A percentile compares a stretch with the other conserved stretches of the same genome.
Conservation (phyloP, 2,888 invertebrate species). For the Dastarcus helophoroides region DNA sequence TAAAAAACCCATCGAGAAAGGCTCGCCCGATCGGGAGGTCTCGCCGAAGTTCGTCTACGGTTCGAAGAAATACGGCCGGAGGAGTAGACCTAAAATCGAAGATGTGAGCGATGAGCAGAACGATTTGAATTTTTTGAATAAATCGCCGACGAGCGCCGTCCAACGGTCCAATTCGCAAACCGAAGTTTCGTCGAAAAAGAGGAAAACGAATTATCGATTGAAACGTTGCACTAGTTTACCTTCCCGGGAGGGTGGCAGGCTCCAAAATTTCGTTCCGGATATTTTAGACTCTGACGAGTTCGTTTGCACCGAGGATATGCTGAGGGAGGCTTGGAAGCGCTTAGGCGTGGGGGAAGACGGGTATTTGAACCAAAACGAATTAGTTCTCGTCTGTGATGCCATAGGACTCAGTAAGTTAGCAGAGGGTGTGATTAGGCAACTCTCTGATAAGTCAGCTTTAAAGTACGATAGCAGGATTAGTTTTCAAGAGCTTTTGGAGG, state of each 20-base stretch:
- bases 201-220: constrained; percentile 39
- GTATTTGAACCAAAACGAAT: constrained; percentile 49
- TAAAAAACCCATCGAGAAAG: constrained; percentile 27
- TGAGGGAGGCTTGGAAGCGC: constrained; percentile 51
- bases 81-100: constrained; percentile 50
- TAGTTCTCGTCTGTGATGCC: constrained; percentile 52
- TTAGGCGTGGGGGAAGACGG: constrained; percentile 50
- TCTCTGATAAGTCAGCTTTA: constrained; percentile 53
- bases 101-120: constrained; percentile 32
- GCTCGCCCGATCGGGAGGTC: constrained; percentile 55
- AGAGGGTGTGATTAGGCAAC: constrained; percentile 49
- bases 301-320: constrained; percentile 45
- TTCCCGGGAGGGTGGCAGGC: constrained; percentile 28
- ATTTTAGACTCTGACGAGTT: constrained; percentile 17
- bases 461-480: constrained; percentile 53
- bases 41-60: constrained; percentile 63
- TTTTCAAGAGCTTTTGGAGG: constrained; percentile 51
- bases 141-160: constrained; percentile 31
- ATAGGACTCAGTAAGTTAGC: constrained; percentile 55
- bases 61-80: constrained; percentile 63
- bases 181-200: constrained; percentile 41
- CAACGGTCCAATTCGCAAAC: constrained; percentile 46
- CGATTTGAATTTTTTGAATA: constrained; percentile 27
- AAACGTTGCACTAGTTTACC: constrained; percentile 47
- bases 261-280: constrained; percentile 6